Evolutionary conservation across 37 sponge, comb jelly and placozoan species (phyloP).

Genomic region (Aplysina aerophoba): DNA sequence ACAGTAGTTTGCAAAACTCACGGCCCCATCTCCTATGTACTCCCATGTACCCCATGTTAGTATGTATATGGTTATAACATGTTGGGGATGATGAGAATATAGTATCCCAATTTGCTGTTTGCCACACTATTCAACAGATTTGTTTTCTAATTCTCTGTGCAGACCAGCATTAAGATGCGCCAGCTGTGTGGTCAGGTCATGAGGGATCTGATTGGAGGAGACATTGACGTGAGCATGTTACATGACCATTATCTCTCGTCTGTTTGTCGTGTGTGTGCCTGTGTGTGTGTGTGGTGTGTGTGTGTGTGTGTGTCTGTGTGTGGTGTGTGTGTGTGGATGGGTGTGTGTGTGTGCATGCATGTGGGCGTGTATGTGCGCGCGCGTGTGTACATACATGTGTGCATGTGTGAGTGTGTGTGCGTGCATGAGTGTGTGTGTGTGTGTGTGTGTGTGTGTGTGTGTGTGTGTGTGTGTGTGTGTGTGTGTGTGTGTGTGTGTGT

Average conservation of each 20-base stretch:
- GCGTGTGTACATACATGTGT: conserved; percentile 25
- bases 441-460: conserved; percentile 33
- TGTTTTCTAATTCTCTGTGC: neutral
- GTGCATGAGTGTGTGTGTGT: conserved; percentile 13
- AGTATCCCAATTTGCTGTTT: neutral
- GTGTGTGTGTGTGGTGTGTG: neutral
- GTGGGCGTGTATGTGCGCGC: conserved; percentile 31
- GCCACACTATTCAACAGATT: neutral
- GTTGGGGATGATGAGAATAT: too few relatives aligned
- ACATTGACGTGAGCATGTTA: conserved; percentile 69
- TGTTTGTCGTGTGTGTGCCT: neutral
- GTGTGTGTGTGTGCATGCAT: conserved; percentile 32
- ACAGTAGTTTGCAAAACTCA: too few relatives aligned
- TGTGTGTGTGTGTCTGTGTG: conserved; percentile 21
- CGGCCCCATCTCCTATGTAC: too few relatives aligned
- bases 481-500: conserved; percentile 17
- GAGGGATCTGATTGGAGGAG: conserved; percentile 72
- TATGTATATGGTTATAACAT: too few relatives aligned
- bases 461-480: conserved; percentile 20
- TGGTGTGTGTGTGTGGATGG: conserved; percentile 28
- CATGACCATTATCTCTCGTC: neutral
- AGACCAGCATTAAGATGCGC: conserved; percentile 91
- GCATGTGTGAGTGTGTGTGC: conserved; percentile 16
- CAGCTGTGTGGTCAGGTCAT: conserved; percentile 78
- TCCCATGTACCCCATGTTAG: too few relatives aligned